A percentile compares a stretch with the other conserved stretches of the same genome.
These are phyloP conservation scores for Plectrocnemia conspersa DNA, from an alignment of 1,140 invertebrate species.

Conservation along the genomic window DNA sequence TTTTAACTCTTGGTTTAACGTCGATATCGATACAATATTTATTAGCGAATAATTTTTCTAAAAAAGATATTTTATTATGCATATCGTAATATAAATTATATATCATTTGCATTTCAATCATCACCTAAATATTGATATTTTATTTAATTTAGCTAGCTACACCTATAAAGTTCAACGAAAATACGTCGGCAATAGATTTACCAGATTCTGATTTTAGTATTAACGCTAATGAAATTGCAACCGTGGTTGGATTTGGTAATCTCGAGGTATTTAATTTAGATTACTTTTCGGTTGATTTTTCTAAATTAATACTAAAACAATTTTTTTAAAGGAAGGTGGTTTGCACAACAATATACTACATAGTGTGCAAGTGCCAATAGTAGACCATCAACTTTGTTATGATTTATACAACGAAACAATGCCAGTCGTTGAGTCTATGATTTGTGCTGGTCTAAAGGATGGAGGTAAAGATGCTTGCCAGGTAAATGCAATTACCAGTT, in stretches of 20 bases:
- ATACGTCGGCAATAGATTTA: slow-evolving; percentile 10
- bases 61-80: too few relatives aligned
- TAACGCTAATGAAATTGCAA: slow-evolving; percentile 1
- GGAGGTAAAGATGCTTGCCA: slow-evolving; percentile 36
- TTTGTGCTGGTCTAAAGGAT: slow-evolving; percentile 7
- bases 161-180: slow-evolving; percentile 17
- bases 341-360: slow-evolving; percentile 15
- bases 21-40: too few relatives aligned
- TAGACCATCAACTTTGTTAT: not conserved
- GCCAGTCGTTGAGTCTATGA: not conserved
- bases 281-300: not conserved
- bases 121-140: not conserved
- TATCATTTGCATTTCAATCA: too few relatives aligned
- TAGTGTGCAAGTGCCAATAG: slow-evolving; percentile 16
- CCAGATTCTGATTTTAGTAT: slow-evolving; percentile 1
- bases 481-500: too few relatives aligned
- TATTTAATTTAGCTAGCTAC: not conserved
- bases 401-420: not conserved
- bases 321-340: slow-evolving; percentile 22
- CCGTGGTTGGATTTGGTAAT: slow-evolving; percentile 20
- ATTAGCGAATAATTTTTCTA: too few relatives aligned
- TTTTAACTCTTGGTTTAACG: too few relatives aligned
- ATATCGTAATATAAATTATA: too few relatives aligned
- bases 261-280: slow-evolving; percentile 1
- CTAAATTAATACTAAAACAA: not conserved